Evolutionary conservation across 2,888 invertebrate genomes (phyloP).

Genomic region (Acanthococcus lagerstroemiae): DNA sequence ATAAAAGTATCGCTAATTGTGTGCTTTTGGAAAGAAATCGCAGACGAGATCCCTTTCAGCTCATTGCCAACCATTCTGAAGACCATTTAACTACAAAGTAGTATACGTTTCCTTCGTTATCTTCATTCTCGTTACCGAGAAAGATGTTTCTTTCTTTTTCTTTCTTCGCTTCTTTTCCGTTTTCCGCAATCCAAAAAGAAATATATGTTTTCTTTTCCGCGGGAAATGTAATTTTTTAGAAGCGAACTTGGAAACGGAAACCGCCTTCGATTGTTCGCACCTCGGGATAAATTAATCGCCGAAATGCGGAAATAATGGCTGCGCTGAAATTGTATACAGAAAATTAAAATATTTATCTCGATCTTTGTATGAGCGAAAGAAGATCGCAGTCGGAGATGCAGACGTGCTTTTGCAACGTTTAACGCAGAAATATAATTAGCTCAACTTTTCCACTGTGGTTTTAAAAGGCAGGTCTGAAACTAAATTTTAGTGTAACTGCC

Average conservation of each 20-base stretch:
- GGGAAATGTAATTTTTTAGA: background rate
- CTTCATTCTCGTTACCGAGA: conserved; percentile 1
- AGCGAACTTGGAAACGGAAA: background rate
- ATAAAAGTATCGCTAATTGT: conserved; percentile 26
- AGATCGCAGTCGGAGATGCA: too few species aligned
- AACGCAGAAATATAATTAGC: too few species aligned
- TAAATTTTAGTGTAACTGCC: too few species aligned
- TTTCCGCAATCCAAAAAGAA: background rate
- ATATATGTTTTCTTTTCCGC: background rate
- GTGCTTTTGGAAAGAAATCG: conserved; percentile 13
- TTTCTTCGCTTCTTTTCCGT: background rate
- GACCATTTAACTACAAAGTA: conserved; percentile 19
- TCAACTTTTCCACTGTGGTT: too few species aligned
- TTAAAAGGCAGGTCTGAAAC: too few species aligned
- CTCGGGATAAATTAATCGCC: background rate
- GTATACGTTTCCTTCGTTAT: conserved; percentile 21
- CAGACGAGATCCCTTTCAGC: conserved; percentile 13
- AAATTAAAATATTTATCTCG: too few species aligned
- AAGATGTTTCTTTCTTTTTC: background rate
- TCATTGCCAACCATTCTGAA: conserved; percentile 19
- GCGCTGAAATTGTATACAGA: too few species aligned
- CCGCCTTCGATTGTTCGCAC: background rate
- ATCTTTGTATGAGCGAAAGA: too few species aligned
- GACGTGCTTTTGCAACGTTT: too few species aligned
- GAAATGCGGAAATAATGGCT: background rate